These are phyloP conservation scores for Stramonita haemastoma DNA, from an alignment of 2,888 invertebrate species.

Conservation along the genomic window DNA sequence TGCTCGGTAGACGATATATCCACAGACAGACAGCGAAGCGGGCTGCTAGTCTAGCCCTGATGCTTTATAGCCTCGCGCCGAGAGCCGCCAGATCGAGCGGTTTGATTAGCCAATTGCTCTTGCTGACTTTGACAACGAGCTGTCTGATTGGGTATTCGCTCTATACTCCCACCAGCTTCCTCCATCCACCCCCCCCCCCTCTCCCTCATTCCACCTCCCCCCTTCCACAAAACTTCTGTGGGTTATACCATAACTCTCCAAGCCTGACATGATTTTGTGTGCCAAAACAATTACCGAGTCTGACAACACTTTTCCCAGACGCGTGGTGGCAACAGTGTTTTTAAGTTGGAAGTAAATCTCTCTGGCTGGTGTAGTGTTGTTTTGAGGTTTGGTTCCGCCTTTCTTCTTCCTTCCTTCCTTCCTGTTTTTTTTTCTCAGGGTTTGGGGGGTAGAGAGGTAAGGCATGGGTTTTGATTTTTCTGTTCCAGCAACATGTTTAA, in stretches of 20 bases:
- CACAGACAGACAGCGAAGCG: background rate
- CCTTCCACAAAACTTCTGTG: background rate
- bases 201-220: background rate
- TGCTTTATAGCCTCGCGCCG: constrained; percentile 9
- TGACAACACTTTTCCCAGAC: background rate
- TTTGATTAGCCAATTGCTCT: constrained; percentile 33
- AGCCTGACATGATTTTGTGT: background rate
- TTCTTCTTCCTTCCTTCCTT: too few species aligned
- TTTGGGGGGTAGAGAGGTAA: too few species aligned
- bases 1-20: constrained; percentile 26
- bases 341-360: background rate
- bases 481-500: too few species aligned
- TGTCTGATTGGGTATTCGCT: constrained; percentile 6
- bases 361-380: background rate
- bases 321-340: background rate
- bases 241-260: background rate
- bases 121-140: constrained; percentile 20
- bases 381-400: too few species aligned
- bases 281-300: constrained; percentile 16
- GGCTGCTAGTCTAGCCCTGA: background rate
- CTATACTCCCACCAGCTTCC: background rate
- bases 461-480: too few species aligned
- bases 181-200: background rate
- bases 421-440: too few species aligned
- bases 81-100: background rate